Evolutionary conservation across 2,797 vertebrate genomes (phyloP).

Genomic region (Tympanoctomys barrerae): DNA sequence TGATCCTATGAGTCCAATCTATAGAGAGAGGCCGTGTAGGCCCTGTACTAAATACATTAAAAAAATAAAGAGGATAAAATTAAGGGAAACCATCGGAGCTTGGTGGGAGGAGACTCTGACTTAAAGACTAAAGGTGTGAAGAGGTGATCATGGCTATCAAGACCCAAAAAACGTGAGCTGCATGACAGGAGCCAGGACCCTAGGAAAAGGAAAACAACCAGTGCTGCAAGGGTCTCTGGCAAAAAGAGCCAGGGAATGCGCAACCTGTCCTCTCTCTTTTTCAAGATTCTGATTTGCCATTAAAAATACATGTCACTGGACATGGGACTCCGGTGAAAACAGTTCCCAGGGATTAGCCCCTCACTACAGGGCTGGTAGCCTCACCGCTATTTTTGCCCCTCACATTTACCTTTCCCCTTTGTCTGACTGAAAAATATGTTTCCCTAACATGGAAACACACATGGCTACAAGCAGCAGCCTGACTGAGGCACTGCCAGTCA

Average conservation of each 20-base stretch:
- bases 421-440: neutral
- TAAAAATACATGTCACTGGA: neutral
- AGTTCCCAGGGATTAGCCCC: neutral
- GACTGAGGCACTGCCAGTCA: neutral
- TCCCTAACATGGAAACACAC: neutral
- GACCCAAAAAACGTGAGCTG: neutral
- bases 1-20: too few species aligned
- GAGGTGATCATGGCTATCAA: neutral
- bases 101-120: neutral
- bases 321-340: neutral
- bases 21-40: too few species aligned
- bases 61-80: neutral
- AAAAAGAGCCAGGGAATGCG: neutral
- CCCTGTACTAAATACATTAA: too few species aligned
- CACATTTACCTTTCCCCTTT: neutral
- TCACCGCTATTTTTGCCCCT: neutral
- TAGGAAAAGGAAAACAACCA: neutral
- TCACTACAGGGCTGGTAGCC: neutral
- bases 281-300: neutral
- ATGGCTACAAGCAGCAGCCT: neutral
- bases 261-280: neutral
- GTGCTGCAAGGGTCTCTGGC: neutral
- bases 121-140: neutral
- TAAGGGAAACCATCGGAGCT: neutral
- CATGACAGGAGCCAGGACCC: neutral